Conservation (phyloP, 2,797 vertebrate genomes). For the Catharus ustulatus region DNA sequence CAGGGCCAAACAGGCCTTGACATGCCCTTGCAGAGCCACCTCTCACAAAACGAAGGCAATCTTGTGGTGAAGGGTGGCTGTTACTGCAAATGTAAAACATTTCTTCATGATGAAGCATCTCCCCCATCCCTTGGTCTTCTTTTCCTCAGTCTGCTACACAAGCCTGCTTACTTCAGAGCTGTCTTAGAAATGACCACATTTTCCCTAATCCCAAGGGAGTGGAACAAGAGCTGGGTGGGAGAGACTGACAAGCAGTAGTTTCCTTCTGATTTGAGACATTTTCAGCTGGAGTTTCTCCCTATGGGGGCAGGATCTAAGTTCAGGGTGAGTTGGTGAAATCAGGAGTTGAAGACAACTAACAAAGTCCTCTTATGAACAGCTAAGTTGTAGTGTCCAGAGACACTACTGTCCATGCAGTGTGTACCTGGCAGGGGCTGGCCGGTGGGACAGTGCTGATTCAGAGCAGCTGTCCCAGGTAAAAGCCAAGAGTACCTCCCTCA, state of each 20-base stretch:
- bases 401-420: fast-evolving
- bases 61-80: background rate
- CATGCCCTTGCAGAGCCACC: background rate
- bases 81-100: background rate
- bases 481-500: background rate
- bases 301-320: background rate
- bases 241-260: background rate
- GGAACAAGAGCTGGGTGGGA: background rate
- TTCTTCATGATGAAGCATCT: background rate
- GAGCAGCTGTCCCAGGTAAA: background rate
- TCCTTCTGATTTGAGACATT: background rate
- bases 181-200: background rate
- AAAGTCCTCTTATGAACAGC: background rate
- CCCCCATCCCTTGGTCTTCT: background rate
- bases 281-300: background rate
- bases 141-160: background rate
- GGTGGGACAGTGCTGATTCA: fast-evolving
- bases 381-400: background rate
- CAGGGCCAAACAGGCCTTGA: background rate
- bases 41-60: background rate
- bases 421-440: background rate
- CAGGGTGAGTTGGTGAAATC: background rate
- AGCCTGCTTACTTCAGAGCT: background rate
- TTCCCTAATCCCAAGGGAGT: background rate
- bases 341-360: background rate